Percentiles rank a stretch among this genome's conserved stretches.
Conservation (phyloP, 2,113 vertebrate genomes). For the Channa maculata region DNA sequence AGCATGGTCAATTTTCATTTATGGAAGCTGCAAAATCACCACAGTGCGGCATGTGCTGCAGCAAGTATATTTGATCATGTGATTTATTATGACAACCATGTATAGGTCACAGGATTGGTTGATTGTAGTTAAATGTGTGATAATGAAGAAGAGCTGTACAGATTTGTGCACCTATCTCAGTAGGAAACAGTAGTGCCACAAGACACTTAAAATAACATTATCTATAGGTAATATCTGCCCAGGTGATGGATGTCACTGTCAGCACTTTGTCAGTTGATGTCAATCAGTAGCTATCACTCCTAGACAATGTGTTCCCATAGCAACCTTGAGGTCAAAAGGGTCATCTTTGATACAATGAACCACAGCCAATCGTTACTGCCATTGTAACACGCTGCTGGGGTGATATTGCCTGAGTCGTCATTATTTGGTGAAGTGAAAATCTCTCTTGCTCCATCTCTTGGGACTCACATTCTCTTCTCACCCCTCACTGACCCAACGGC, state of each 20-base stretch:
- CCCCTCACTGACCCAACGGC: conserved; percentile 68
- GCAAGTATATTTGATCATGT: conserved; percentile 48
- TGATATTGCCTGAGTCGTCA: conserved; percentile 71
- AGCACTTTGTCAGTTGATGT: conserved; percentile 45
- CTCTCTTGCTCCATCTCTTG: conserved; percentile 55
- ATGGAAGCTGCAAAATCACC: conserved; percentile 50
- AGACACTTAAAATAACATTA: conserved; percentile 44
- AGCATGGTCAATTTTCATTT: conserved; percentile 69
- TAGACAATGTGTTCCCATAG: conserved; percentile 59
- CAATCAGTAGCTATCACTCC: conserved; percentile 46
- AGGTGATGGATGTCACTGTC: conserved; percentile 47
- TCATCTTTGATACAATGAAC: conserved; percentile 65
- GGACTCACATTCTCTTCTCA: conserved; percentile 58
- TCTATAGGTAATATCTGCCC: conserved; percentile 37
- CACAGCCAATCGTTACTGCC: conserved; percentile 58
- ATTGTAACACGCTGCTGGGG: conserved; percentile 49
- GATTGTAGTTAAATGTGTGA: conserved; percentile 25
- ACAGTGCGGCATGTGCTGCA: conserved; percentile 65
- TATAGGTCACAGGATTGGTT: conserved; percentile 7
- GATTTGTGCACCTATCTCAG: conserved; percentile 30
- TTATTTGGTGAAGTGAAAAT: conserved; percentile 71
- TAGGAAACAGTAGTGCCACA: conserved; percentile 10
- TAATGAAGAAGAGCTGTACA: conserved; percentile 33
- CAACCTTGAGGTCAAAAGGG: conserved; percentile 67
- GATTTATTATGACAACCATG: conserved; percentile 36